A percentile compares a stretch with the other conserved stretches of the same genome.
Conservation (phyloP, 2,113 vertebrate species). For the Aldabrachelys gigantea region DNA sequence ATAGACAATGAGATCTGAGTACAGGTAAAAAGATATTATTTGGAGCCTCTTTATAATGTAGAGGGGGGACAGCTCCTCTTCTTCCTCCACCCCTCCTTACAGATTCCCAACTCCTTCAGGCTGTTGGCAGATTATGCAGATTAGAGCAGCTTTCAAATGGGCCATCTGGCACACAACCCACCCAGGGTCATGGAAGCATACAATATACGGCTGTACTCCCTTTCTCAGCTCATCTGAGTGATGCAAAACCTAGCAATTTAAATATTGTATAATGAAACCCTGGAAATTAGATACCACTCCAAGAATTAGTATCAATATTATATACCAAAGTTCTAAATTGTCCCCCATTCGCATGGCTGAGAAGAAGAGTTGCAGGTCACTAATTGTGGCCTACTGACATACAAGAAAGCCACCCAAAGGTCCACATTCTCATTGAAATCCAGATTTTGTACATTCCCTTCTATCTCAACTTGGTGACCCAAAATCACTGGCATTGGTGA, state of each 20-base stretch:
- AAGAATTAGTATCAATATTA: accelerated
- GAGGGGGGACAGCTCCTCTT: neutral
- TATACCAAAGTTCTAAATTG: neutral
- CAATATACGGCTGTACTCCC: neutral
- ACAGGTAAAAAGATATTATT: neutral
- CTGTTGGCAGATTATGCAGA: neutral
- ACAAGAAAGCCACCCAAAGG: neutral
- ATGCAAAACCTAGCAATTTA: neutral
- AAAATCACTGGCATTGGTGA: neutral
- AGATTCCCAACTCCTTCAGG: neutral
- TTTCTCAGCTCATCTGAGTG: neutral
- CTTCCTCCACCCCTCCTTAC: neutral
- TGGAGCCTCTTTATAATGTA: neutral
- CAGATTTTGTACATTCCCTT: neutral
- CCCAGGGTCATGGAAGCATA: neutral
- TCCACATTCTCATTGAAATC: neutral
- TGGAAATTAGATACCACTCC: neutral
- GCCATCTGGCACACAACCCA: neutral
- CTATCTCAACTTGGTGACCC: neutral
- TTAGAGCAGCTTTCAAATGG: neutral
- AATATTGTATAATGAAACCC: neutral
- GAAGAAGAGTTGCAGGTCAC: neutral
- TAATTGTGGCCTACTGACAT: neutral
- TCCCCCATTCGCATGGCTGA: neutral
- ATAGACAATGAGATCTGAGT: neutral